These are phyloP conservation scores for Zaprionus lachaisei DNA, from an alignment of 1,140 invertebrate species.

Conservation along the genomic window DNA sequence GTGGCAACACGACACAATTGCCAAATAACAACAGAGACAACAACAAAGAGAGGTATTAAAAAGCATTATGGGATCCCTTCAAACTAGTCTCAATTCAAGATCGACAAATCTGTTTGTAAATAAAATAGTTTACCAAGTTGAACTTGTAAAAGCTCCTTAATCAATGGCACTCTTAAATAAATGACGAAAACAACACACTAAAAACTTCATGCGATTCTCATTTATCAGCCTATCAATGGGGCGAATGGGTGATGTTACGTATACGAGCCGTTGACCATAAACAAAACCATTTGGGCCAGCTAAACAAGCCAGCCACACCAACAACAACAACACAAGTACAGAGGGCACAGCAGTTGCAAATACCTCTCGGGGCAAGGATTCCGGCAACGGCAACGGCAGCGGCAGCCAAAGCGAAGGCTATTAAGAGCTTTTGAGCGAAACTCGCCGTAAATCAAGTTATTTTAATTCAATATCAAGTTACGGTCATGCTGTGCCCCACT, in stretches of 20 bases:
- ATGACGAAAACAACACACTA: background rate
- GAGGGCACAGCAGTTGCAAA: background rate
- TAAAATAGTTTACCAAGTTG: no score
- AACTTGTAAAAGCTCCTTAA: no score
- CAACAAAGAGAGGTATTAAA: background rate
- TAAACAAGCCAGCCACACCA: background rate
- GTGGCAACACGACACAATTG: conserved; percentile 13
- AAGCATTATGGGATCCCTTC: background rate
- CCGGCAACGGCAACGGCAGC: background rate
- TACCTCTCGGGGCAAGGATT: background rate
- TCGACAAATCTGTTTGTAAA: no score
- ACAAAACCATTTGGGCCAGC: conserved; percentile 6
- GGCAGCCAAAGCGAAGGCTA: conserved; percentile 8
- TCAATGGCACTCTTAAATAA: background rate
- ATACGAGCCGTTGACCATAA: conserved; percentile 27
- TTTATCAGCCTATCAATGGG: conserved; percentile 3
- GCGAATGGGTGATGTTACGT: conserved; percentile 25
- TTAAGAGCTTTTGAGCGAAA: conserved; percentile 47
- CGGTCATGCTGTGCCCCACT: background rate
- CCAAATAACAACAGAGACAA: conserved; percentile 1
- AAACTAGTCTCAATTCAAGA: background rate
- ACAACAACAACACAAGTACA: background rate
- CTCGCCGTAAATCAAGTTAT: conserved; percentile 49
- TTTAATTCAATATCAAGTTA: conserved; percentile 55
- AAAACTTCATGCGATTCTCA: conserved; percentile 4